These are phyloP conservation scores for Yponomeuta cagnagella DNA, from an alignment of 2,888 invertebrate genomes.

Conservation along the genomic window DNA sequence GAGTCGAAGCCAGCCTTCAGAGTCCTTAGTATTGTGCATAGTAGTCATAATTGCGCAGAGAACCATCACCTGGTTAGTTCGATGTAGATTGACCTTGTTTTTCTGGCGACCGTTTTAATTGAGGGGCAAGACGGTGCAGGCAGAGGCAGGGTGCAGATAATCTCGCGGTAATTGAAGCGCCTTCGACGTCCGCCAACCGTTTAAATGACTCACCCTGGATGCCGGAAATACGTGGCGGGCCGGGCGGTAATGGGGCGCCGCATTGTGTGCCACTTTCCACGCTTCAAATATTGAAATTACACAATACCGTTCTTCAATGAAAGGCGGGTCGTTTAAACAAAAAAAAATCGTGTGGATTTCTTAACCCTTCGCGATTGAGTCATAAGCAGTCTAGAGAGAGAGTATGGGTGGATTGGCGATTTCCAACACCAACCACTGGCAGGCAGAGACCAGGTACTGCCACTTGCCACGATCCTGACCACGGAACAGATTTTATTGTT, in stretches of 20 bases:
- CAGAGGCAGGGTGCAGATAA: constrained; percentile 43
- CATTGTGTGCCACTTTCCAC: constrained; percentile 69
- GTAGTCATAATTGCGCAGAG: not conserved
- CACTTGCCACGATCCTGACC: too few species aligned
- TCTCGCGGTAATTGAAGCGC: constrained; percentile 60
- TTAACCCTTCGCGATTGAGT: constrained; percentile 17
- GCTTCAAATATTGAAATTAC: constrained; percentile 66
- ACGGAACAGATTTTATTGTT: too few species aligned
- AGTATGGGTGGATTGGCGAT: too few species aligned
- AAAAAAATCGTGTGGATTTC: constrained; percentile 15
- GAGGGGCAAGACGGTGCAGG: not conserved
- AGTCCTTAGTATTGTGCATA: not conserved
- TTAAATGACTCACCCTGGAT: constrained; percentile 67
- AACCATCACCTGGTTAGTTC: not conserved
- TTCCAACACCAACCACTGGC: too few species aligned
- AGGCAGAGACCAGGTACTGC: too few species aligned
- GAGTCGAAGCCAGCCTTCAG: not conserved
- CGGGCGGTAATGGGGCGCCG: constrained; percentile 58
- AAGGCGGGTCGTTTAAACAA: constrained; percentile 29
- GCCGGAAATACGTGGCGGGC: constrained; percentile 71
- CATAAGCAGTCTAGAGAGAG: too few species aligned
- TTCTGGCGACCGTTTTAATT: constrained; percentile 19
- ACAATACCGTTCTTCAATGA: constrained; percentile 51
- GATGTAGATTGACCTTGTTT: constrained; percentile 17
- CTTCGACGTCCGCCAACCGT: constrained; percentile 28